Conservation (phyloP, 2,888 invertebrate species). For the Meiosimyza decipiens region DNA sequence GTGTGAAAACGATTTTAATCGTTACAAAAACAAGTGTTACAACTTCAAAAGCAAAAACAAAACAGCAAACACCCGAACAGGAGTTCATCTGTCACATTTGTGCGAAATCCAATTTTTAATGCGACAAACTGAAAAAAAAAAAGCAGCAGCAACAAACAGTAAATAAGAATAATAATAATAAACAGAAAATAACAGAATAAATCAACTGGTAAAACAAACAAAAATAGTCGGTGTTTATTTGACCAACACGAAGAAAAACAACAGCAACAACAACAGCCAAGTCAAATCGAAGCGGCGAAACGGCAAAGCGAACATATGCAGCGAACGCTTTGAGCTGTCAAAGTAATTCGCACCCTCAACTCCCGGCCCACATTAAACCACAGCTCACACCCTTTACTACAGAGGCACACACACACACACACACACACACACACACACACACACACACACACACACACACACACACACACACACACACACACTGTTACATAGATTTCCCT, state of each 20-base stretch:
- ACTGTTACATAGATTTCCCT: slow-evolving; percentile 49
- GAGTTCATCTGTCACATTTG: slow-evolving; percentile 54
- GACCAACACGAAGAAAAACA: slow-evolving; percentile 41
- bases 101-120: slow-evolving; percentile 59
- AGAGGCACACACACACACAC: background rate
- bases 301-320: slow-evolving; percentile 63
- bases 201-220: slow-evolving; percentile 60
- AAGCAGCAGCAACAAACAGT: slow-evolving; percentile 33
- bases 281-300: slow-evolving; percentile 30
- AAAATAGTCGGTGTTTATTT: slow-evolving; percentile 56
- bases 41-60: background rate
- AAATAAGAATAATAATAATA: slow-evolving; percentile 34
- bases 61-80: slow-evolving; percentile 9
- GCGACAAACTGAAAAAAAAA: slow-evolving; percentile 21
- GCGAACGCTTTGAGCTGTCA: slow-evolving; percentile 25
- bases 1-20: slow-evolving; percentile 28
- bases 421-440: slow-evolving; percentile 7
- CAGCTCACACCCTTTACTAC: slow-evolving; percentile 7
- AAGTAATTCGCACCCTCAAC: slow-evolving; percentile 10
- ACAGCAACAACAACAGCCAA: slow-evolving; percentile 48
- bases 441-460: slow-evolving; percentile 1
- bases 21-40: slow-evolving; percentile 22
- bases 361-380: background rate
- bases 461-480: slow-evolving; percentile 6
- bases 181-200: slow-evolving; percentile 46